Conservation (phyloP, 2,113 vertebrate species). For the Hippopotamus amphibius region DNA sequence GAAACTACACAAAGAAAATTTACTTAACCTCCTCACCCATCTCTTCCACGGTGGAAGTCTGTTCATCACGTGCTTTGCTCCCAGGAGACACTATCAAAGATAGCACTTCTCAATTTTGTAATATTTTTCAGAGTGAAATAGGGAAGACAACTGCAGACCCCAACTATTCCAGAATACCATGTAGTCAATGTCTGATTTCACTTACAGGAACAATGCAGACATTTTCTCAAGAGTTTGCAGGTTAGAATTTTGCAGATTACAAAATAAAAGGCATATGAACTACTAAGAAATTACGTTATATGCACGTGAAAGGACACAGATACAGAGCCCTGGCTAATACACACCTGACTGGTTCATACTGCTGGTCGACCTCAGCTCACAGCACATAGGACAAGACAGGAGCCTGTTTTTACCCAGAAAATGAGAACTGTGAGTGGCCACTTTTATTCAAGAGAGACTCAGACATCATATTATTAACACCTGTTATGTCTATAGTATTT, state of each 20-base stretch:
- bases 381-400: background rate
- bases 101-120: slow-evolving; percentile 84
- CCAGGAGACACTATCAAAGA: slow-evolving; percentile 84
- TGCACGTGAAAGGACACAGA: background rate
- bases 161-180: slow-evolving; percentile 61
- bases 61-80: slow-evolving; percentile 83
- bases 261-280: slow-evolving; percentile 51
- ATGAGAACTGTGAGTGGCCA: background rate
- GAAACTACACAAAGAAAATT: slow-evolving; percentile 88
- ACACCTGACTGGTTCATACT: background rate
- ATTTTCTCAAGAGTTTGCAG: slow-evolving; percentile 40
- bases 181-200: slow-evolving; percentile 59
- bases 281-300: slow-evolving; percentile 1
- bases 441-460: background rate
- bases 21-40: slow-evolving; percentile 88
- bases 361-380: slow-evolving; percentile 3
- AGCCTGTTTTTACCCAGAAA: background rate
- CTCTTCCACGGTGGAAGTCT: slow-evolving; percentile 84
- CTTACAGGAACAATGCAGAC: slow-evolving; percentile 52
- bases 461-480: background rate
- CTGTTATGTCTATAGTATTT: background rate
- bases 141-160: slow-evolving; percentile 72
- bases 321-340: background rate
- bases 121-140: slow-evolving; percentile 80
- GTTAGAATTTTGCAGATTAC: slow-evolving; percentile 48